Evolutionary conservation across 2,797 vertebrate species (phyloP), one percentile per base, ranked within the genome.

Genomic region (Poecilia wingei): DNA sequence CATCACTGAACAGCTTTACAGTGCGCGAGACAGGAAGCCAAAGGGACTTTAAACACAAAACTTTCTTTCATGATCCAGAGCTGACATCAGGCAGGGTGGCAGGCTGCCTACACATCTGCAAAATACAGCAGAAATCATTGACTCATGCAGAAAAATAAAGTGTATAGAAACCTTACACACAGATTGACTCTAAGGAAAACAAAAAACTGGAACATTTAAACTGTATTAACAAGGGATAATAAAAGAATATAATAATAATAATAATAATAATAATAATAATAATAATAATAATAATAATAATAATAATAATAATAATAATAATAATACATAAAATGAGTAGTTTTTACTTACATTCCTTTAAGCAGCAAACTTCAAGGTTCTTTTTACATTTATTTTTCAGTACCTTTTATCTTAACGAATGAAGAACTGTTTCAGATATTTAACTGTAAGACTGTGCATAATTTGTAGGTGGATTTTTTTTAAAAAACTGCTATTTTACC

Each of bases 41-140:
- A 45, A 22, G 41, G 39, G 68, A 70, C 68, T 70, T 70, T 70
- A n/a, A 28, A 14, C 4, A 70, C 68, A 70, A 70, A 70, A 28
- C 39, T 18, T 28, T 70, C 2, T 45, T 70, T 70, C 68, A 45
- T 28, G 4, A 49, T 53, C 10, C n/a, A 70, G 68, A 70, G 25
- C 25, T 70, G 39, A 28, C 68, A 45, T 45, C 25, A 70, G 68
- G 68, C 41, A 8, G 41, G 41, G 45, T 43, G 68, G 68, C 68
- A 45, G 41, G 39, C 22, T 70, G 68, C 41, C 68, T 6, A 45
- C 68, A 69, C 68, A 69, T 69, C 68, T 70, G 41, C 41, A 45
- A 70, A 70, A 70, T 70, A n/a, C 4, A 3, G 41, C 22, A 28
- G 41, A 70, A 70, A 43, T 70, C 4, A 45, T 14, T 43, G 22